phyloP scores from a whole-genome alignment of 2,888 invertebrate genomes.

The Andrena fulva region DNA sequence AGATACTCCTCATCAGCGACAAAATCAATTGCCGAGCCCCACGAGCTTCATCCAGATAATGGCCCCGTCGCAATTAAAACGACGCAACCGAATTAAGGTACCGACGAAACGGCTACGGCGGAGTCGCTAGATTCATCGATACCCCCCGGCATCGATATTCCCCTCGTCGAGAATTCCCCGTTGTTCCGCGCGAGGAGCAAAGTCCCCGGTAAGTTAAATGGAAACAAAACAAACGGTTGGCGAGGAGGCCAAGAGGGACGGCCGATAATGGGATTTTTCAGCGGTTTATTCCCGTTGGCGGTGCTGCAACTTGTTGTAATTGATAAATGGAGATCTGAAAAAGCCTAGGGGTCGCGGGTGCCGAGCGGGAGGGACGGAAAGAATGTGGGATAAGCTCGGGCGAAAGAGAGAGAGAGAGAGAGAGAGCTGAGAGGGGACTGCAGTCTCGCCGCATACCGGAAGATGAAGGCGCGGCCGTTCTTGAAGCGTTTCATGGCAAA shows the following conservation, averaged over 20 bases:
- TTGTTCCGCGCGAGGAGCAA: constrained; percentile 28
- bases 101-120: not conserved
- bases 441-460: constrained; percentile 77
- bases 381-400: constrained; percentile 12
- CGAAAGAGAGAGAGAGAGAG: constrained; percentile 14
- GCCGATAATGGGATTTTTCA: constrained; percentile 69
- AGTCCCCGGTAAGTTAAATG: constrained; percentile 57
- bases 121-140: not conserved
- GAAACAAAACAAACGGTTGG: constrained; percentile 61
- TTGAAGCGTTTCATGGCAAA: constrained; percentile 75
- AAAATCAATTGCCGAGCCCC: no score
- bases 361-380: constrained; percentile 6
- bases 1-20: no score
- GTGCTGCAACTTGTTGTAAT: constrained; percentile 66
- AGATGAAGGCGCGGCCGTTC: constrained; percentile 75
- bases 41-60: not conserved
- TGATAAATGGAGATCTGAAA: constrained; percentile 68
- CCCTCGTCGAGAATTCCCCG: constrained; percentile 44
- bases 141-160: constrained; percentile 30
- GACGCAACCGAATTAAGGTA: not conserved
- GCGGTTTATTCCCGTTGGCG: constrained; percentile 62
- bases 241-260: constrained; percentile 31
- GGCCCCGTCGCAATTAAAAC: not conserved
- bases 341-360: constrained; percentile 1
- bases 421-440: constrained; percentile 60